These are phyloP conservation scores for Megatriorchis doriae DNA, from an alignment of 2,113 vertebrate species.

Conservation along the genomic window DNA sequence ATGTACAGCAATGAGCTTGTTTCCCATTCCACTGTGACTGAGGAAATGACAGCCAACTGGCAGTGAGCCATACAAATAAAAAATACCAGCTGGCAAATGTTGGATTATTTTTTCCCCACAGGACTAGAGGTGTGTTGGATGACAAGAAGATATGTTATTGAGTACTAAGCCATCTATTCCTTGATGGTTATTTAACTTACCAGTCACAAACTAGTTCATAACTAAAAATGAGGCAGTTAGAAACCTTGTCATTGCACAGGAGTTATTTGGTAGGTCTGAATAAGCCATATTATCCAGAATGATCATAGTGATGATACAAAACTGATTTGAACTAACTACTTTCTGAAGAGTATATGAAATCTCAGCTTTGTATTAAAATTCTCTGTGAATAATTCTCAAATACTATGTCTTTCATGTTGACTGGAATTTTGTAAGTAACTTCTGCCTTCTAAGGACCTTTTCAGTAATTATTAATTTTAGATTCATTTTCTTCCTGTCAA, in stretches of 20 bases:
- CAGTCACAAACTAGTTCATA: neutral
- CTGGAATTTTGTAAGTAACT: accelerated
- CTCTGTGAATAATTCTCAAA: neutral
- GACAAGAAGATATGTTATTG: neutral
- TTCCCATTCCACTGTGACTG: conserved; percentile 30
- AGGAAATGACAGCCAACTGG: conserved; percentile 8
- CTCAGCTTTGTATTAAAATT: neutral
- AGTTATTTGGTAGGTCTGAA: neutral
- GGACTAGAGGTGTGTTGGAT: neutral
- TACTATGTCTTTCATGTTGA: neutral
- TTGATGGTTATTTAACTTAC: neutral
- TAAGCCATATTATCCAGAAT: neutral
- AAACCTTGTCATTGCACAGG: neutral
- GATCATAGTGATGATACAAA: neutral
- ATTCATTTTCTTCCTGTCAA: neutral
- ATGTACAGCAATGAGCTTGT: conserved; percentile 30
- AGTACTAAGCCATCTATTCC: neutral
- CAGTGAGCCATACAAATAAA: neutral
- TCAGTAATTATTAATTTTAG: neutral
- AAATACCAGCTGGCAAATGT: conserved; percentile 11
- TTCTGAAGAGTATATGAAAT: neutral
- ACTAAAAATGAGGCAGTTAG: neutral
- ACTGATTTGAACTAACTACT: neutral
- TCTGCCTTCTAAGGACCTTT: neutral
- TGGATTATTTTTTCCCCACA: neutral